These are phyloP conservation scores for Campylomormyrus numenius DNA, from an alignment of 2,113 vertebrate species.

Conservation along the genomic window DNA sequence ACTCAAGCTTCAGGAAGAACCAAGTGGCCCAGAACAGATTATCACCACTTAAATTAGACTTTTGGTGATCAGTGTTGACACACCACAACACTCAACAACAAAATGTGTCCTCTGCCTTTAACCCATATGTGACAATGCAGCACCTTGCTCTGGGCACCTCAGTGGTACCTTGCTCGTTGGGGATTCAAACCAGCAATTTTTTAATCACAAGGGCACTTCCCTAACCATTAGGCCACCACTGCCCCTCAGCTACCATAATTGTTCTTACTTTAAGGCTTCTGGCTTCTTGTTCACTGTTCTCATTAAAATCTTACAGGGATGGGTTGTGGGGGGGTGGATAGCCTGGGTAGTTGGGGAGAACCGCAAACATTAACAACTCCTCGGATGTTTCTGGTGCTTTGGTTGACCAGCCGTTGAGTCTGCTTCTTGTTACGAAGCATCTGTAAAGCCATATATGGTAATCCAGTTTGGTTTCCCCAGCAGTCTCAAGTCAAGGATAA, in stretches of 20 bases:
- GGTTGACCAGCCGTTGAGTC: conserved; percentile 6
- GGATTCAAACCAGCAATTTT: too few relatives aligned
- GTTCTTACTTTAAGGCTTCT: conserved; percentile 40
- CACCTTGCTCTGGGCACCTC: too few relatives aligned
- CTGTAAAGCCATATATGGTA: conserved; percentile 25
- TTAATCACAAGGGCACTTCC: too few relatives aligned
- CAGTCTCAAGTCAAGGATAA: background rate
- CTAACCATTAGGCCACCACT: too few relatives aligned
- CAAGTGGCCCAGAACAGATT: conserved; percentile 47
- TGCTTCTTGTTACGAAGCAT: conserved; percentile 30
- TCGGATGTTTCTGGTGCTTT: conserved; percentile 20
- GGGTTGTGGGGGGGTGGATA: background rate
- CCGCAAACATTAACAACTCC: conserved; percentile 10
- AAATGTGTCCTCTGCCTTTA: too few relatives aligned
- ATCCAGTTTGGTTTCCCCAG: background rate
- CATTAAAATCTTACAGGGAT: conserved; percentile 36
- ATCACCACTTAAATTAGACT: conserved; percentile 46
- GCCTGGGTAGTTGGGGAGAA: conserved; percentile 14
- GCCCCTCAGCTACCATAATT: conserved; percentile 41
- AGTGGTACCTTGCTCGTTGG: too few relatives aligned
- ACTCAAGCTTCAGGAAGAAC: conserved; percentile 55
- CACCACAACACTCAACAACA: too few relatives aligned
- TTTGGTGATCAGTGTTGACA: too few relatives aligned
- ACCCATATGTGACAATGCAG: too few relatives aligned
- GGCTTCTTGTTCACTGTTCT: conserved; percentile 45